Percentiles rank a stretch among this genome's conserved stretches.
These are phyloP conservation scores for Mobula birostris DNA, from an alignment of 2,113 vertebrate genomes.

Conservation along the genomic window DNA sequence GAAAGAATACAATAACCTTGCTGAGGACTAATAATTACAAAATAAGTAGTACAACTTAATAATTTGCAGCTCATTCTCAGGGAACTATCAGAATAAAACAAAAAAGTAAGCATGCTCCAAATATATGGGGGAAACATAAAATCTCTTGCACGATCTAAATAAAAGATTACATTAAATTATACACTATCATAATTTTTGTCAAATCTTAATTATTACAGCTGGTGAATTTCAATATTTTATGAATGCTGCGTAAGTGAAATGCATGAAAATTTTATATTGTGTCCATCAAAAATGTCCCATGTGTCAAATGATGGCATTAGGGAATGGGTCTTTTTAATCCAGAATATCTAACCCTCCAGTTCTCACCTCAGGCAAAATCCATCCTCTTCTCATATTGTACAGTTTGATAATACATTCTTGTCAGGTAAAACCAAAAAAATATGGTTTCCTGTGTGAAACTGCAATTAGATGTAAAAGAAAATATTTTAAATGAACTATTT, in stretches of 20 bases:
- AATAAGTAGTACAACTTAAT: background rate
- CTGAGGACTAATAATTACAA: background rate
- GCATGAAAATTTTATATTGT: slow-evolving; percentile 3
- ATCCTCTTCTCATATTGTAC: background rate
- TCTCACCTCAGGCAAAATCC: slow-evolving; percentile 18
- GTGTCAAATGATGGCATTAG: background rate
- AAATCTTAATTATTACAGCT: background rate
- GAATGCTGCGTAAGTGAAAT: background rate
- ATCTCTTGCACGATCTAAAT: background rate
- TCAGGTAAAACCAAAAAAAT: background rate
- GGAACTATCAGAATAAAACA: background rate
- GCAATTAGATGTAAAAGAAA: background rate
- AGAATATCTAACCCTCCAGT: background rate
- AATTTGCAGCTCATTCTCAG: background rate
- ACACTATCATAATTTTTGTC: background rate
- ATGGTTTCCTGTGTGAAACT: background rate
- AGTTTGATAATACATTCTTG: background rate
- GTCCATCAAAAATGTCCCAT: slow-evolving; percentile 13
- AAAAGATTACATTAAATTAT: background rate
- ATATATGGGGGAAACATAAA: background rate
- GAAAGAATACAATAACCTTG: background rate
- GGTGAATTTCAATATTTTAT: slow-evolving; percentile 14
- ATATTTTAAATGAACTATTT: background rate
- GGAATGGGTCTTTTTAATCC: slow-evolving; percentile 1
- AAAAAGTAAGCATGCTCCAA: background rate